phyloP scores from a whole-genome alignment of 2,888 invertebrate species.

The Phengaris alcon region DNA sequence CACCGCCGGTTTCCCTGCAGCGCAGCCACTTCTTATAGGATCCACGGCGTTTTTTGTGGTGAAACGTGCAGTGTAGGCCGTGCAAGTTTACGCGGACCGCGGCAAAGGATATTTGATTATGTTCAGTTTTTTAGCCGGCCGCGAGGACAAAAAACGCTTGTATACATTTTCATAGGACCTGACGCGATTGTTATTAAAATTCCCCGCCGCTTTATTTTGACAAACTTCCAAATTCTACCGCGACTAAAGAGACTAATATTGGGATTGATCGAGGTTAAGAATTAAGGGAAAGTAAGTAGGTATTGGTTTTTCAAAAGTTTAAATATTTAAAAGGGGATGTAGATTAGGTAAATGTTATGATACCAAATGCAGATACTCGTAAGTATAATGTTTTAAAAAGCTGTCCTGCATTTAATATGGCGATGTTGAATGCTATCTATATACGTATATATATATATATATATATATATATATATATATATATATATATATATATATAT shows the following conservation, averaged over 20 bases:
- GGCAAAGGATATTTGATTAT: conserved; percentile 72
- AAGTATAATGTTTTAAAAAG: neutral
- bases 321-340: neutral
- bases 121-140: conserved; percentile 63
- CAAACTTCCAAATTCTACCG: neutral
- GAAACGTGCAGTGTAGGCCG: conserved; percentile 52
- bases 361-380: no score
- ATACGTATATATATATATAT: no score
- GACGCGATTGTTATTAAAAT: conserved; percentile 23
- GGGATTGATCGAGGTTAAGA: neutral
- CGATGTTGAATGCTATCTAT: no score
- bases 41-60: conserved; percentile 40
- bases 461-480: no score
- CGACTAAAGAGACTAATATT: neutral
- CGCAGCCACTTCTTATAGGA: conserved; percentile 57
- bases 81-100: conserved; percentile 63
- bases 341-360: no score
- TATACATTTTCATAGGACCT: conserved; percentile 26
- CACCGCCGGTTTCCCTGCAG: conserved; percentile 57
- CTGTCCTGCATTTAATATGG: neutral
- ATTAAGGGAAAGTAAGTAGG: no score
- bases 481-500: no score
- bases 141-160: conserved; percentile 44
- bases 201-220: neutral
- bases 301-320: neutral